Base-by-base conservation (phyloP, 2,888 invertebrate species). In the Myathropa florea region DNA sequence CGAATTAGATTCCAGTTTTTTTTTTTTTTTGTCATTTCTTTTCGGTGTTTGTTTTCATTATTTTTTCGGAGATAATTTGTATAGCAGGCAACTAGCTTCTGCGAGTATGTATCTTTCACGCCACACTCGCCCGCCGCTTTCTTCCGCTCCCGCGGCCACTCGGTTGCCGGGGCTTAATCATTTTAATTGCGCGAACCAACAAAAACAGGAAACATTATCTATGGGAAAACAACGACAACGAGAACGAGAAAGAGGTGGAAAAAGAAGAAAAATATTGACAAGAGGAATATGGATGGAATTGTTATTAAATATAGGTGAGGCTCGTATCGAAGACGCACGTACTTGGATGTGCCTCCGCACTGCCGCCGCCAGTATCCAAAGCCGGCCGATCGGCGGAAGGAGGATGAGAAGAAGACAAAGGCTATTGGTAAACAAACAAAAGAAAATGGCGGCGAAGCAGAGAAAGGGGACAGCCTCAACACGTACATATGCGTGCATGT, bases 161-260 rank as follows among this genome's bases (percentile, higher is more conserved):
- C 30, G 12, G 23, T 26, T 21, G 24, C n/a, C 46, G 46, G 2
- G 9, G 46, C 21, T 67, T 80, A 84, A 84, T 84, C 71, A 77
- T 72, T 67, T 80, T 71, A 80, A 77, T 77, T 71, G 61, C 61
- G 36, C 33, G 36, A 12, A 1, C n/a, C 64, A 46, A 63, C 30
- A 64, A 76, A 21, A 70, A 67, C 33, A 75, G 75, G 53, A 73
- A 78, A 60, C n/a, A 83, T 75, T 68, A 68, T 63, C 33, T 61
- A 63, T 30, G 23, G 18, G n/a, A 23, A 61, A 24, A n/a, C 21
- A 12, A n/a, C n/a, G 46, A 18, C 46, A n/a, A 2, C 39, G 3
- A 2, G 14, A 18, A 6, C n/a, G 55, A 33, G n/a, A 59, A n/a
- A 36, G 68, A 55, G 63, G 28, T 30, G n/a, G 61, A 61, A 21